Evolutionary conservation across 92 coral and sea anemone species (phyloP).

Genomic region (Zoanthus sansibaricus): DNA sequence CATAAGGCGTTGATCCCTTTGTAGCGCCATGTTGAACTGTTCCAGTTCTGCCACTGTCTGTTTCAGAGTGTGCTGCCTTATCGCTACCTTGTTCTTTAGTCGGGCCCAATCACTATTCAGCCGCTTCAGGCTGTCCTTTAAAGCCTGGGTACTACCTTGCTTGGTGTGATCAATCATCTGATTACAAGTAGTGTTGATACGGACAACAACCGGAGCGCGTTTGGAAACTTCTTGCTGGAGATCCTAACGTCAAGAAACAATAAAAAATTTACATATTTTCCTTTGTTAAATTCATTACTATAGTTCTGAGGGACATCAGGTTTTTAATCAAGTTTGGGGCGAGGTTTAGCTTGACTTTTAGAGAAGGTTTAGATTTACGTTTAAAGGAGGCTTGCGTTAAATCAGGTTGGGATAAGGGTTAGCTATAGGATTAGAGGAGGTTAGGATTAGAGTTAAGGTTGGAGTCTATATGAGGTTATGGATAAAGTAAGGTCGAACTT

Average conservation of each 20-base stretch:
- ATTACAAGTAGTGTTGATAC: conserved; percentile 95
- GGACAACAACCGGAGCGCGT: conserved; percentile 91
- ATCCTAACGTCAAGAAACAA: conserved; percentile 55
- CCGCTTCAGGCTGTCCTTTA: conserved; percentile 85
- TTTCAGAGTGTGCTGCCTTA: conserved; percentile 93
- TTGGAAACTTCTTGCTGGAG: conserved; percentile 94
- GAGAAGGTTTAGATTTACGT: too few species aligned
- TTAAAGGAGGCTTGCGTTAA: too few species aligned
- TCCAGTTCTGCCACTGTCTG: conserved; percentile 86
- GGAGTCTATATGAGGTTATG: too few species aligned
- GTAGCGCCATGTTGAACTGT: conserved; percentile 82
- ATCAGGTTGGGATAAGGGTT: too few species aligned
- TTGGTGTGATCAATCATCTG: conserved; percentile 89
- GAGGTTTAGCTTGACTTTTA: too few species aligned
- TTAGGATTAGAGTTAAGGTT: too few species aligned
- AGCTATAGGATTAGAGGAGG: too few species aligned
- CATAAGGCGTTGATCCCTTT: conserved; percentile 82
- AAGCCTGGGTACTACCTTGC: conserved; percentile 85
- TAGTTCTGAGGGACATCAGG: too few species aligned
- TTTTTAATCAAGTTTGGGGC: too few species aligned
- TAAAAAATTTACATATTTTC: too few species aligned
- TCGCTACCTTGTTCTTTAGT: conserved; percentile 91
- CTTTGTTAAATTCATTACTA: too few species aligned
- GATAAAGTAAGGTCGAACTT: too few species aligned
- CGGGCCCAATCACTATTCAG: conserved; percentile 97